These are phyloP conservation scores for Cephus spinipes DNA, from an alignment of 2,888 invertebrate genomes.

Conservation along the genomic window DNA sequence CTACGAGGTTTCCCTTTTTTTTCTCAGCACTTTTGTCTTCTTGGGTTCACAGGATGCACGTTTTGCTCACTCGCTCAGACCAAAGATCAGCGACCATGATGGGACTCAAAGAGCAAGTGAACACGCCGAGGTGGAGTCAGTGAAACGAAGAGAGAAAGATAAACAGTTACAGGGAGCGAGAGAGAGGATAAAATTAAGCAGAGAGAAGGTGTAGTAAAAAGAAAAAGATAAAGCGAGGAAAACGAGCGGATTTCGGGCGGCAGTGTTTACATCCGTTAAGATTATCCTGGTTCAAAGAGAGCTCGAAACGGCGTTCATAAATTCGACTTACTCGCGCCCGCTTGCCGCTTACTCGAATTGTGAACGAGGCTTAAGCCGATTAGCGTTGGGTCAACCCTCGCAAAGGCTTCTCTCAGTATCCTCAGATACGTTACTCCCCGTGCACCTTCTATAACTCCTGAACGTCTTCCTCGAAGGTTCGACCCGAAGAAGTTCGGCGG, in stretches of 20 bases:
- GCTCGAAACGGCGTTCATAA: slow-evolving; percentile 49
- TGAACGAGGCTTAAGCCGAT: slow-evolving; percentile 61
- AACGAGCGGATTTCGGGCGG: slow-evolving; percentile 13
- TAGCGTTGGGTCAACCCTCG: slow-evolving; percentile 32
- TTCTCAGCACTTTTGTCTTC: neutral
- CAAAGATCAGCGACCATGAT: neutral
- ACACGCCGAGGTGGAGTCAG: neutral
- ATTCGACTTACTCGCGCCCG: slow-evolving; percentile 56
- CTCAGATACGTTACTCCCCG: neutral
- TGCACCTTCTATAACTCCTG: neutral
- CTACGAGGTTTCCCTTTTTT: neutral
- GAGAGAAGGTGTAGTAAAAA: neutral
- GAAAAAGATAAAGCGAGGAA: slow-evolving; percentile 28
- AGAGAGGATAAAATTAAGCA: neutral
- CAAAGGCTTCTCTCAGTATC: neutral
- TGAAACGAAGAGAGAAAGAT: slow-evolving; percentile 10
- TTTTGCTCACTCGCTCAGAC: neutral
- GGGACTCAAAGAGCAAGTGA: neutral
- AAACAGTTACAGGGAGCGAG: slow-evolving; percentile 26
- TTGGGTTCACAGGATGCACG: neutral
- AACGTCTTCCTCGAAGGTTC: neutral
- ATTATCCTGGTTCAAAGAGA: slow-evolving; percentile 22
- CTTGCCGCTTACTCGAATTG: slow-evolving; percentile 41
- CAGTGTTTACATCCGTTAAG: slow-evolving; percentile 6
- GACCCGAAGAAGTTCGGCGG: neutral